Evolutionary conservation across 1,140 invertebrate genomes (phyloP), one percentile per base, ranked within the genome.

Genomic region (Planococcus citri): DNA sequence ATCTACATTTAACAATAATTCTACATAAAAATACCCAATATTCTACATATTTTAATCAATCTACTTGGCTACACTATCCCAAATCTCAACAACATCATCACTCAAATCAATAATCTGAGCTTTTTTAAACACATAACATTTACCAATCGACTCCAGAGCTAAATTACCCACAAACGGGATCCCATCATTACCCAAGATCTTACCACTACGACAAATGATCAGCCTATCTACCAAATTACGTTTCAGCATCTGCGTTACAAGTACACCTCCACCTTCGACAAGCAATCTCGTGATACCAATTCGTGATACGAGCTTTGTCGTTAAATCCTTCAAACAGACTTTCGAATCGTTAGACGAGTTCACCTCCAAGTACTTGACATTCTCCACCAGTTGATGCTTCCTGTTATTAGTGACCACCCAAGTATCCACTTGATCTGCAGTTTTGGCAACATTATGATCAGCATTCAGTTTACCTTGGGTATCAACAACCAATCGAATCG

Each of bases 161-260:
- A 64, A 25, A 64, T 3, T 12, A 24, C 22, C 22, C 8, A 64
- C 60, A 64, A 64, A 64, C 6, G 60, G 22, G 1, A 25, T 25
- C 20, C 60, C 60, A 64, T 64, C 60, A 25, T 25, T 64, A 27
- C 60, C 60, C 22, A 64, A 25, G 17, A 64, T 64, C 60, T 64
- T 64, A 64, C 60, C 60, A 64, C 60, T 64, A 14, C 60, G 60
- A 27, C 60, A 64, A 2, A 64, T 25, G 9, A 64, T 27, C 2
- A 64, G 17, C 24, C 60, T 64, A 64, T 64, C 60, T 4, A 64
- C 20, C 6, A 64, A 25, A 64, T 64, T 64, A 64, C 24, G 60
- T 21, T 64, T 64, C 17, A 64, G 24, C 22, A 64, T 24, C 17
- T 64, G 20, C 10, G 60, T 64, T 2, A 64, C 24, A 2, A 64